Conservation (phyloP, 2,113 vertebrate genomes). For the Hemichromis elongatus region DNA sequence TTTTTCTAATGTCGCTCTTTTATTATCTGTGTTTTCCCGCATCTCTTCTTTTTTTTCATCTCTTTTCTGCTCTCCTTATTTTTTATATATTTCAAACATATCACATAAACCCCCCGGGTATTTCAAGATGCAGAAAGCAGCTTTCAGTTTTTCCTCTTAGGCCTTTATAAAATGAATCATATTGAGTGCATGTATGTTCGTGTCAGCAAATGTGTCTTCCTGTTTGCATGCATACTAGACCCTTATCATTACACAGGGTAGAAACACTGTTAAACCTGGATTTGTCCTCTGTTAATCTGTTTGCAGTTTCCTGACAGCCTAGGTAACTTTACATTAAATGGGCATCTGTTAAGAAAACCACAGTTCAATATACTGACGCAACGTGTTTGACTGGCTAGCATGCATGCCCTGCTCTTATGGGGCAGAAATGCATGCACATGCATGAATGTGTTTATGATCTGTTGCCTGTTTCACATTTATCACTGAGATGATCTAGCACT, state of each 20-base stretch:
- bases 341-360: constrained; percentile 29
- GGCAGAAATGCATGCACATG: background rate
- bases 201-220: background rate
- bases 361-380: background rate
- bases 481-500: background rate
- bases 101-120: background rate
- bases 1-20: background rate
- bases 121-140: background rate
- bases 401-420: background rate
- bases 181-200: background rate
- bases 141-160: background rate
- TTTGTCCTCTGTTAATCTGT: constrained; percentile 23
- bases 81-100: background rate
- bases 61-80: background rate
- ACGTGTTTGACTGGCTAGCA: background rate
- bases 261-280: background rate
- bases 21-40: background rate
- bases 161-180: background rate
- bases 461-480: background rate
- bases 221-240: background rate
- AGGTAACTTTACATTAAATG: constrained; percentile 4
- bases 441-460: background rate
- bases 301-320: background rate
- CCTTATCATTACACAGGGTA: background rate
- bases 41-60: background rate